phyloP scores from a whole-genome alignment of 2,888 invertebrate genomes.

The Mesopsocus fuscifrons region DNA sequence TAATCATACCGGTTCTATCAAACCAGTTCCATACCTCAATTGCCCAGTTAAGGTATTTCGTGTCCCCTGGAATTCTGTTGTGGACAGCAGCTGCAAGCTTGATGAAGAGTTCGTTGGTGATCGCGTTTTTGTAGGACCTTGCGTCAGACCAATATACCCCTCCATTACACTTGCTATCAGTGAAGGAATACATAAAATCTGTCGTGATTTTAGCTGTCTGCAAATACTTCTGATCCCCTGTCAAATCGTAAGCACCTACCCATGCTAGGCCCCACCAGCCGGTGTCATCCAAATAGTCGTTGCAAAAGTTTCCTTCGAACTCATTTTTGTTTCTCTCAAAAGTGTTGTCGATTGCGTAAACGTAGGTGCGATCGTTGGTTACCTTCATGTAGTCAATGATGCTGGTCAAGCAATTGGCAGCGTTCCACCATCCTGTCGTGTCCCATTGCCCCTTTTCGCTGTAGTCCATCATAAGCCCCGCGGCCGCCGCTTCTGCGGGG shows the following conservation, averaged over 20 bases:
- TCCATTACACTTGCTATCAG: not conserved
- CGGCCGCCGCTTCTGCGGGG: not conserved
- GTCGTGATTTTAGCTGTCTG: not conserved
- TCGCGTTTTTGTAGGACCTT: conserved; percentile 1
- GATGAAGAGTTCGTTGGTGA: conserved; percentile 4
- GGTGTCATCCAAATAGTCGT: conserved; percentile 1
- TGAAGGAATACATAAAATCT: not conserved
- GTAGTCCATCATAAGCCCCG: not conserved
- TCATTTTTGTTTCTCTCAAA: not conserved
- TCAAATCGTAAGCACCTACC: conserved; percentile 1
- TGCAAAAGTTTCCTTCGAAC: not conserved
- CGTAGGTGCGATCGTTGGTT: not conserved
- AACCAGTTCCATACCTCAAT: not conserved
- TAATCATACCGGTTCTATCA: not conserved
- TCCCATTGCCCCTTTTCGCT: not conserved
- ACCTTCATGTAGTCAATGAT: not conserved
- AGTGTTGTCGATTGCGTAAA: not conserved
- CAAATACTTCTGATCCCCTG: not conserved
- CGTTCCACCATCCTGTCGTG: conserved; percentile 3
- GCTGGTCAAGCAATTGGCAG: not conserved
- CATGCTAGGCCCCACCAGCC: conserved; percentile 5
- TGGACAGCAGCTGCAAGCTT: not conserved
- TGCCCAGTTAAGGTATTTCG: not conserved
- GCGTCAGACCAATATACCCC: not conserved
- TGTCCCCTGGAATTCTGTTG: conserved; percentile 1